Percentiles rank a stretch among this genome's conserved stretches.
Conservation (phyloP, 2,113 vertebrate genomes). For the Pomatostomus ruficeps region DNA sequence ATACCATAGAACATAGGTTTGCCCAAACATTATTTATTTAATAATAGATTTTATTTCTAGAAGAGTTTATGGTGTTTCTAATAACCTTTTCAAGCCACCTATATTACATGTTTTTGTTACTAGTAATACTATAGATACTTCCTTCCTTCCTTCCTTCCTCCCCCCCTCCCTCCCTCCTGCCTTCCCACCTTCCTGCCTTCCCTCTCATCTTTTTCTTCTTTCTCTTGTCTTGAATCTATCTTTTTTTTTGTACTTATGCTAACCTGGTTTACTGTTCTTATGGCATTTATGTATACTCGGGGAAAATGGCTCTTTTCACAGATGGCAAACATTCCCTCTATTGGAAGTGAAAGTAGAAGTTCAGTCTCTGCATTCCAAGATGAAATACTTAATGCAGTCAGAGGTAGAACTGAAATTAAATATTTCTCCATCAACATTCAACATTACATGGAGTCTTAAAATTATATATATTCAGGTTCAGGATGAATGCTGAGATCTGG, state of each 20-base stretch:
- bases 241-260: background rate
- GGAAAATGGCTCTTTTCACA: background rate
- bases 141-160: no score
- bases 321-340: background rate
- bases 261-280: background rate
- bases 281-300: background rate
- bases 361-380: background rate
- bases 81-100: background rate
- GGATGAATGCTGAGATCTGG: background rate
- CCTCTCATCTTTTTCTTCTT: background rate
- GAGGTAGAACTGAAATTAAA: background rate
- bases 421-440: background rate
- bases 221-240: background rate
- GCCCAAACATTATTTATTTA: background rate
- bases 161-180: no score
- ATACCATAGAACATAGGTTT: background rate
- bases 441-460: background rate
- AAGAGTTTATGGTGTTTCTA: background rate
- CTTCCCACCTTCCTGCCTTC: background rate
- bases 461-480: background rate
- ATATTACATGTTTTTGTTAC: background rate
- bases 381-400: background rate
- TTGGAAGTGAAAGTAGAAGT: background rate
- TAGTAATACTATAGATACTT: no score
- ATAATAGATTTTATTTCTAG: background rate